phyloP scores from a whole-genome alignment of 2,888 invertebrate genomes.

The Cheilosia vulpina region DNA sequence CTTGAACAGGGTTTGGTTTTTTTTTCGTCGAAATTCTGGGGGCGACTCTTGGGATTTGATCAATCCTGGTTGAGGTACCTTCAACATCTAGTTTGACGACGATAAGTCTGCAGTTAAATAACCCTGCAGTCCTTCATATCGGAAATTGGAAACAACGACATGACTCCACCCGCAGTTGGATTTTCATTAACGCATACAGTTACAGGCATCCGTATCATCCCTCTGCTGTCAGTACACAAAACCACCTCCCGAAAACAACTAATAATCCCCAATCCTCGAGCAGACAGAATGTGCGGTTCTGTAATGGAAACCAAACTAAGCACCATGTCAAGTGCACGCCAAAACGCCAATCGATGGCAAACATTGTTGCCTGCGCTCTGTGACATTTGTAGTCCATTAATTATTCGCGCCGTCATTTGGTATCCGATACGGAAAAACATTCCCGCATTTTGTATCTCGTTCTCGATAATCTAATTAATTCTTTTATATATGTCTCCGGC shows the following conservation, averaged over 20 bases:
- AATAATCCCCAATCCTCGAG: not conserved
- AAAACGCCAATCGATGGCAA: slow-evolving; percentile 59
- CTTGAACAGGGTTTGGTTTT: too few relatives aligned
- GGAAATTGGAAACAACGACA: too few relatives aligned
- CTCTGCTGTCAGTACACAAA: not conserved
- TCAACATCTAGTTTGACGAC: too few relatives aligned
- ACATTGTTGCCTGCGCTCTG: slow-evolving; percentile 33
- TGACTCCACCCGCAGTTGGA: too few relatives aligned
- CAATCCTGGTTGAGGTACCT: too few relatives aligned
- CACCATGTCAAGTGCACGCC: slow-evolving; percentile 52
- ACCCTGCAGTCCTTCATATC: too few relatives aligned
- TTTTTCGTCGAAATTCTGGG: too few relatives aligned
- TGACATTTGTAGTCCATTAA: slow-evolving; percentile 58
- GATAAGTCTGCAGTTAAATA: too few relatives aligned
- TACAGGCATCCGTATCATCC: too few relatives aligned
- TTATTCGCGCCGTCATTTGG: slow-evolving; percentile 67
- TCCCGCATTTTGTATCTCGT: slow-evolving; percentile 38
- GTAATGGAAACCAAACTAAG: not conserved
- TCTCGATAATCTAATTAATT: slow-evolving; percentile 74
- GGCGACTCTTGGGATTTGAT: too few relatives aligned
- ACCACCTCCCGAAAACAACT: not conserved
- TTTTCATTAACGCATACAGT: too few relatives aligned
- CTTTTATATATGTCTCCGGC: slow-evolving; percentile 14
- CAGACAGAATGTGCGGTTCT: not conserved
- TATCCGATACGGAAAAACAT: slow-evolving; percentile 62